A percentile compares a stretch with the other conserved stretches of the same genome.
These are phyloP conservation scores for Oreohelix idahoensis DNA, from an alignment of 1,140 invertebrate species.

Conservation along the genomic window DNA sequence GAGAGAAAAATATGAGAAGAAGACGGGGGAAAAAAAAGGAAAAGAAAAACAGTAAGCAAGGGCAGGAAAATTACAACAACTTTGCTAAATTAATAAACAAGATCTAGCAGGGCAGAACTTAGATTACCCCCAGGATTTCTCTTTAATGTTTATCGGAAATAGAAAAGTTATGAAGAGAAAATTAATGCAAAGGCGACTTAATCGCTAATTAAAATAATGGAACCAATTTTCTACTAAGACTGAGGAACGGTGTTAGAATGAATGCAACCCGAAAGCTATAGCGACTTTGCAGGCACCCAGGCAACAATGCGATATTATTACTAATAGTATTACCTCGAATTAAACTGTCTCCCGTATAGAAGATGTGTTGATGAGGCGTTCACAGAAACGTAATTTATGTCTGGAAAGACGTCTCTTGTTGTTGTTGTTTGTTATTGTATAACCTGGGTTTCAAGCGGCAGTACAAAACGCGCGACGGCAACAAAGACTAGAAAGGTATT, in stretches of 20 bases:
- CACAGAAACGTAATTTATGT: neutral
- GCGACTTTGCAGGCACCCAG: neutral
- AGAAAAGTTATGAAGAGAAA: neutral
- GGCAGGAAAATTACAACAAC: neutral
- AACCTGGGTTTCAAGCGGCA: neutral
- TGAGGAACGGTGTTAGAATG: neutral
- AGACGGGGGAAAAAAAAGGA: no score
- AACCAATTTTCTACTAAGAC: neutral
- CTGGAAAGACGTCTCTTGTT: neutral
- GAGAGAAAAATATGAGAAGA: no score
- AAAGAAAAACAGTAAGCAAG: neutral
- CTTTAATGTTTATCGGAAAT: neutral
- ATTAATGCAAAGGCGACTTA: neutral
- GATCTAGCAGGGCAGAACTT: neutral
- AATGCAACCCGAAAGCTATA: no score
- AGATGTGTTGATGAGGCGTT: neutral
- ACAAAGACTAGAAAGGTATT: neutral
- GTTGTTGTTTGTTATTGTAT: neutral
- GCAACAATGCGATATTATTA: neutral
- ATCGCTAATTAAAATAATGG: slow-evolving; percentile 20
- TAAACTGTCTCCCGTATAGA: neutral
- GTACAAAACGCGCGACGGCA: neutral
- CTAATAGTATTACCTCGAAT: neutral
- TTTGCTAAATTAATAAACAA: neutral
- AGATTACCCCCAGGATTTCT: neutral